Evolutionary conservation across 2,113 vertebrate genomes (phyloP).

Genomic region (Barnardius zonarius): DNA sequence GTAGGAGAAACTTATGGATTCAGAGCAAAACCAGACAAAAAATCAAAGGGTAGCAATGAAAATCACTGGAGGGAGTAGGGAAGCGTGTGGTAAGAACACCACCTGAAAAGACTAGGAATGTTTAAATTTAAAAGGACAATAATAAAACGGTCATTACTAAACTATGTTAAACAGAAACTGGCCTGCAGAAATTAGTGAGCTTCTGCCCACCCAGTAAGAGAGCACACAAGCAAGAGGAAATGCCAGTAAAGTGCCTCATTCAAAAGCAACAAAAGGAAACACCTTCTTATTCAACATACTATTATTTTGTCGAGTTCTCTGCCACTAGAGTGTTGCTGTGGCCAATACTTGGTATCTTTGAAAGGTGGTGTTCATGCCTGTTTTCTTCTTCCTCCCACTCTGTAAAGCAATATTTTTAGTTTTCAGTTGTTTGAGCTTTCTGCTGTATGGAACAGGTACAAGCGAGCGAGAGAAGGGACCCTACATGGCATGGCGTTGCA

Average conservation of each 20-base stretch:
- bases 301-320: neutral
- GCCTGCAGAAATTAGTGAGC: neutral
- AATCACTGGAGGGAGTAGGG: rapidly evolving
- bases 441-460: neutral
- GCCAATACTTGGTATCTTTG: neutral
- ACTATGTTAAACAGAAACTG: neutral
- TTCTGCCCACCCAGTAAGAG: neutral
- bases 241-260: neutral
- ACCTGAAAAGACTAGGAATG: neutral
- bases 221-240: neutral
- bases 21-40: neutral
- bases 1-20: neutral
- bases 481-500: neutral
- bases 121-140: neutral
- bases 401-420: neutral
- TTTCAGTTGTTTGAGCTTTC: neutral
- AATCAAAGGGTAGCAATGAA: neutral
- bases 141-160: neutral
- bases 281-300: neutral
- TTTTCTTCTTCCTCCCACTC: neutral
- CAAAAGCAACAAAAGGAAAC: neutral
- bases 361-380: neutral
- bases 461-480: neutral
- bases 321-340: neutral
- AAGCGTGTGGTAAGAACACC: rapidly evolving